Conservation (phyloP, 2,888 invertebrate genomes). For the Eupeodes luniger region DNA sequence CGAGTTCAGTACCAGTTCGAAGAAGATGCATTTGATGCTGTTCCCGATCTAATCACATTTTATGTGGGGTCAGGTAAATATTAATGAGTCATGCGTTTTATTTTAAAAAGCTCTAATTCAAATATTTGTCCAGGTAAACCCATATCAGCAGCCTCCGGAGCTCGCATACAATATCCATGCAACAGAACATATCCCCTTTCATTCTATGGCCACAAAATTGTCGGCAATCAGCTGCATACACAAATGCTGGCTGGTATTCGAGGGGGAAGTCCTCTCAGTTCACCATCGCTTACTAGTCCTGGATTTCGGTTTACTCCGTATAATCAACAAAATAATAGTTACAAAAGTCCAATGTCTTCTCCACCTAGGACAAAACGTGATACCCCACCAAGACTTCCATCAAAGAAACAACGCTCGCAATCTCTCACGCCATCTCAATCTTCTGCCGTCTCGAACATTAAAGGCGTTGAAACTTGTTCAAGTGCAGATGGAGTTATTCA, state of each 20-base stretch:
- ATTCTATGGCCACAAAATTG: conserved; percentile 88
- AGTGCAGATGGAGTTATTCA: conserved; percentile 90
- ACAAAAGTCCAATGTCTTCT: conserved; percentile 85
- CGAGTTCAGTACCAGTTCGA: conserved; percentile 96
- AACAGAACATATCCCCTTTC: conserved; percentile 92
- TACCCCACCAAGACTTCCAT: conserved; percentile 84
- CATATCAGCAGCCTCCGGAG: conserved; percentile 94
- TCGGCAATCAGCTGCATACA: conserved; percentile 84
- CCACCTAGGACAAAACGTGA: conserved; percentile 86
- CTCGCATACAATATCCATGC: conserved; percentile 93
- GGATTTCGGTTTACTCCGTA: conserved; percentile 82
- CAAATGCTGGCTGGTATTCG: conserved; percentile 83
- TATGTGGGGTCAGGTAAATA: conserved; percentile 93
- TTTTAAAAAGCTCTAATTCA: neutral
- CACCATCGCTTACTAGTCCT: conserved; percentile 84
- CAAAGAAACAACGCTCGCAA: conserved; percentile 91
- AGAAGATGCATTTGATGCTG: conserved; percentile 96
- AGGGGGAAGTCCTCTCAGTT: conserved; percentile 83
- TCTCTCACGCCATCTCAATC: conserved; percentile 89
- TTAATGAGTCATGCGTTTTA: neutral
- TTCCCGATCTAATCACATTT: conserved; percentile 96
- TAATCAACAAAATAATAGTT: conserved; percentile 77
- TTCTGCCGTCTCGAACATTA: conserved; percentile 80
- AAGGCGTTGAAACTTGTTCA: conserved; percentile 86
- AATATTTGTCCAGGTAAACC: conserved; percentile 90